Conservation (phyloP, 2,888 invertebrate genomes). For the Molorchus minor region DNA sequence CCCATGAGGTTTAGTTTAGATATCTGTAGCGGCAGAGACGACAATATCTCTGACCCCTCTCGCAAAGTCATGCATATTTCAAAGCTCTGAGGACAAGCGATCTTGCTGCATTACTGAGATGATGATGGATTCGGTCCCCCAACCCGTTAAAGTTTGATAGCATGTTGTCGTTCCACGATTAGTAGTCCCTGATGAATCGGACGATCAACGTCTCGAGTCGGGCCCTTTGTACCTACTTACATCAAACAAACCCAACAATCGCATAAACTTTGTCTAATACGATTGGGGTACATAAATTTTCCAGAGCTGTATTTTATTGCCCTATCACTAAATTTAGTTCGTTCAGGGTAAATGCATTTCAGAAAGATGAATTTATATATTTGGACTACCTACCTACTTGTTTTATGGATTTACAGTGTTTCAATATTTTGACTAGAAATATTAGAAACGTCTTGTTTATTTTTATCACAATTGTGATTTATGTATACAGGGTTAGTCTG, state of each 20-base stretch:
- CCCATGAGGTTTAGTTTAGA: background rate
- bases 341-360: background rate
- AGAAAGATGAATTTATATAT: background rate
- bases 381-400: too few relatives aligned
- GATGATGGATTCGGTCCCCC: slow-evolving; percentile 45
- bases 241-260: slow-evolving; percentile 44
- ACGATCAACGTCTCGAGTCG: slow-evolving; percentile 35
- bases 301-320: slow-evolving; percentile 13
- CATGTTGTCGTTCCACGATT: slow-evolving; percentile 50
- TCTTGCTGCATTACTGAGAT: slow-evolving; percentile 41
- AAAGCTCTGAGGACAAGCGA: slow-evolving; percentile 38
- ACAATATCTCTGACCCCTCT: slow-evolving; percentile 32
- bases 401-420: too few relatives aligned
- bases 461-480: too few relatives aligned
- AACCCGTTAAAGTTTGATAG: slow-evolving; percentile 50
- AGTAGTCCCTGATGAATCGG: slow-evolving; percentile 48
- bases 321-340: slow-evolving; percentile 13
- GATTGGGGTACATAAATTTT: slow-evolving; percentile 44
- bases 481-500: too few relatives aligned
- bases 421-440: too few relatives aligned
- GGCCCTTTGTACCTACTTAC: slow-evolving; percentile 40
- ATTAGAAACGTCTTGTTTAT: too few relatives aligned
- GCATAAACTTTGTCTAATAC: slow-evolving; percentile 41
- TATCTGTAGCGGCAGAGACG: slow-evolving; percentile 1
- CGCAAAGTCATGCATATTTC: slow-evolving; percentile 40